Percentiles rank a stretch among this genome's conserved stretches.
These are phyloP conservation scores for Amblyopsis rosae DNA, from an alignment of 2,113 vertebrate genomes.

Conservation along the genomic window DNA sequence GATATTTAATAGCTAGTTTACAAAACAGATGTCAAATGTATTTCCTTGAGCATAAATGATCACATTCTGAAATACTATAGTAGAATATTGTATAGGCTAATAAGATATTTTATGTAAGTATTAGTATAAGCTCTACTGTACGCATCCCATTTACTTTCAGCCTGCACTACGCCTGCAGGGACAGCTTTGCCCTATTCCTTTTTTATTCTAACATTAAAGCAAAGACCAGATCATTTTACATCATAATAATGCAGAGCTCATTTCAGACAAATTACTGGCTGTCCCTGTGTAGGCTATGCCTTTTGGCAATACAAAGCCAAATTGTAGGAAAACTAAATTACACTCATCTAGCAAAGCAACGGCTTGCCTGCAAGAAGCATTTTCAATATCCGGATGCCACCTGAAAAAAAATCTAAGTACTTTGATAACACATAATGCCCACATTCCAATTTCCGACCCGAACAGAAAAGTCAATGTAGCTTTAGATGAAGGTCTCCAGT, in stretches of 20 bases:
- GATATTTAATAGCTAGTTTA: too few relatives aligned
- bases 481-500: slow-evolving; percentile 13
- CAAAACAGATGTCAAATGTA: too few relatives aligned
- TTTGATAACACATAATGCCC: not conserved
- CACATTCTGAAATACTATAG: too few relatives aligned
- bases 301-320: slow-evolving; percentile 8
- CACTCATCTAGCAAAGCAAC: slow-evolving; percentile 15
- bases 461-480: slow-evolving; percentile 20
- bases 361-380: slow-evolving; percentile 16
- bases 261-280: not conserved
- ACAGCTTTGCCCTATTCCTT: not conserved
- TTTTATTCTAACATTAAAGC: not conserved
- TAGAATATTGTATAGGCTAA: too few relatives aligned
- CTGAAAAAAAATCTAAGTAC: not conserved
- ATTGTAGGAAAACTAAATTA: slow-evolving; percentile 1
- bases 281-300: not conserved
- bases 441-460: not conserved
- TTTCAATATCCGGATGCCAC: slow-evolving; percentile 17
- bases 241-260: slow-evolving; percentile 4
- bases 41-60: too few relatives aligned
- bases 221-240: not conserved
- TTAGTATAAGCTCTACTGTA: too few relatives aligned
- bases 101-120: too few relatives aligned
- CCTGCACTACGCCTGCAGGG: not conserved
- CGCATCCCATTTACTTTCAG: not conserved